Evolutionary conservation across 2,888 invertebrate species (phyloP), one percentile per base, ranked within the genome.

Genomic region (Pedicia rivosa): DNA sequence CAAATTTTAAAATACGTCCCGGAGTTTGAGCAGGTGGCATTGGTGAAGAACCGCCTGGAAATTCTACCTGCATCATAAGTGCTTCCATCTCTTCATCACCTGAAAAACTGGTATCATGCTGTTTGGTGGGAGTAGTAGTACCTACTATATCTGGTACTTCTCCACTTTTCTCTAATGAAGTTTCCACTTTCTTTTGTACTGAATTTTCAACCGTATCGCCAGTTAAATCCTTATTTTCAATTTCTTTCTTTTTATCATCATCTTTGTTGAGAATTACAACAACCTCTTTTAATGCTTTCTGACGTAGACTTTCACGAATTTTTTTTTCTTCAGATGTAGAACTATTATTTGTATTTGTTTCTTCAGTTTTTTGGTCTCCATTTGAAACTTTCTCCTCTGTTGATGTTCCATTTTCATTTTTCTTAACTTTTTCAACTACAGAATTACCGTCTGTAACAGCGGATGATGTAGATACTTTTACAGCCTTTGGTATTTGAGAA

Each of bases 21-120:
- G 12, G 5, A 15, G 25, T 2, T 6, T 25, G 25, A 3, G 35
- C 6, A 15, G 15, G 15, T 13, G 15, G n/a, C n/a, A 17, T 35
- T 16, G 20, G 1, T 8, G 12, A 4, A 25, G 28, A 20, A 5
- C 17, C 17, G 3, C 25, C 17, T 20, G 29, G 10, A 10, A 14
- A 6, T 22, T 32, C 32, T 8, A 22, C 27, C n/a, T 32, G 26
- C 17, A 42, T 33, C 10, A 42, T 5, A 6, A 42, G 29, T 2
- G 42, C 26, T 36, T 42, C 42, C 32, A 40, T 36, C 24, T 34
- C 34, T 6, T 34, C 35, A 10, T 15, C 14, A 6, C 15, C 25
- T 9, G n/a, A 25, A 5, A 16, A n/a, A n/a, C 16, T n/a, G 2
- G 19, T 6, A 9, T 13, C 22, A 32, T 13, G 6, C 20, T 6